Evolutionary conservation across 2,888 invertebrate genomes (phyloP).

Genomic region (Drosophila cracens): DNA sequence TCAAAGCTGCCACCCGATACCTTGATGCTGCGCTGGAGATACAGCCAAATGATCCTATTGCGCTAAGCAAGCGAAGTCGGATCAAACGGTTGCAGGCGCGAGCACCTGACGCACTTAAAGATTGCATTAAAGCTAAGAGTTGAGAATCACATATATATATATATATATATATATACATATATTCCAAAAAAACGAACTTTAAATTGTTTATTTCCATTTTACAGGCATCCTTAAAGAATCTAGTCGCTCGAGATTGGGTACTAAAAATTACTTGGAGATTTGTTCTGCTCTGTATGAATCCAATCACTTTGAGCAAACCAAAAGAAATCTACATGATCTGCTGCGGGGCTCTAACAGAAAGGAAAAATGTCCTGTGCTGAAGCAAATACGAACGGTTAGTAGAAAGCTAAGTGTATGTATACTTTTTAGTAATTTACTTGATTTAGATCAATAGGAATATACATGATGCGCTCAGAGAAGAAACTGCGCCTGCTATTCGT

Average conservation of each 20-base stretch:
- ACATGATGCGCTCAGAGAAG: conserved; percentile 66
- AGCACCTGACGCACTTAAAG: conserved; percentile 70
- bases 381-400: conserved; percentile 72
- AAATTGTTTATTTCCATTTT: background rate
- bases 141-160: background rate
- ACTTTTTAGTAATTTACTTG: background rate
- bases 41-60: conserved; percentile 54
- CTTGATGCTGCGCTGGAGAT: conserved; percentile 75
- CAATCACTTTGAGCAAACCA: conserved; percentile 78
- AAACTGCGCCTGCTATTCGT: conserved; percentile 62
- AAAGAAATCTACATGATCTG: conserved; percentile 67
- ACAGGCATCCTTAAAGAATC: conserved; percentile 34
- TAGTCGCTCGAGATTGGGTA: background rate
- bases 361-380: conserved; percentile 62
- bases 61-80: conserved; percentile 69
- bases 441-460: conserved; percentile 76
- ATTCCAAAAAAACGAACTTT: background rate
- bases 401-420: background rate
- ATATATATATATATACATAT: too few species aligned
- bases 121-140: conserved; percentile 74
- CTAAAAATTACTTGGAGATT: conserved; percentile 73
- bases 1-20: conserved; percentile 67
- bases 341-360: conserved; percentile 51
- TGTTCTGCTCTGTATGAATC: conserved; percentile 78
- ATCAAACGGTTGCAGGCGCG: conserved; percentile 72